phyloP scores from a whole-genome alignment of 2,113 vertebrate species.

The Oreochromis aureus region DNA sequence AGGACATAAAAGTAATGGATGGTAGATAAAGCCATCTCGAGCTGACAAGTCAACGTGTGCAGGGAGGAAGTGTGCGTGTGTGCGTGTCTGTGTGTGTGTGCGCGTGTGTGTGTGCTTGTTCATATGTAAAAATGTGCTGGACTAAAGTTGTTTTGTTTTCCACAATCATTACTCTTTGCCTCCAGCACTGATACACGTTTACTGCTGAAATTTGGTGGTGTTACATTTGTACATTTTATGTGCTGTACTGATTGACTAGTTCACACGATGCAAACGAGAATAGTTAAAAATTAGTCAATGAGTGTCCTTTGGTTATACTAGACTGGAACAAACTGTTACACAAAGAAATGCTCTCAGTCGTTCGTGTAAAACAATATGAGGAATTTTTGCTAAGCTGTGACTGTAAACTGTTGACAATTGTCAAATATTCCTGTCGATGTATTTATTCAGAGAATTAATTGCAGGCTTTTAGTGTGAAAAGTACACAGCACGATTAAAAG shows the following conservation, averaged over 20 bases:
- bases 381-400: background rate
- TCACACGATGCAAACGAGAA: constrained; percentile 54
- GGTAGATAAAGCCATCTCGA: constrained; percentile 79
- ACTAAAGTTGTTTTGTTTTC: constrained; percentile 68
- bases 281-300: constrained; percentile 57
- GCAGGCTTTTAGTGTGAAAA: background rate
- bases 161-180: constrained; percentile 84
- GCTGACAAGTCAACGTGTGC: constrained; percentile 75
- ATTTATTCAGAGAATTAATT: background rate
- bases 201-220: constrained; percentile 68
- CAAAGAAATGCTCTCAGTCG: background rate
- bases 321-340: constrained; percentile 49
- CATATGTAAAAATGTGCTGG: background rate
- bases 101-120: background rate
- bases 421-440: background rate
- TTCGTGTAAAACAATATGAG: background rate
- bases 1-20: constrained; percentile 85
- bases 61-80: constrained; percentile 36
- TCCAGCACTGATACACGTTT: constrained; percentile 71
- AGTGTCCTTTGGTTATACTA: constrained; percentile 45
- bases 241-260: constrained; percentile 67
- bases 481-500: background rate
- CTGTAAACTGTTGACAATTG: background rate
- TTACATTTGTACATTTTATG: constrained; percentile 61
- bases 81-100: background rate